These are phyloP conservation scores for Diadumene lineata DNA, from an alignment of 92 coral and sea anemone genomes.

Conservation along the genomic window DNA sequence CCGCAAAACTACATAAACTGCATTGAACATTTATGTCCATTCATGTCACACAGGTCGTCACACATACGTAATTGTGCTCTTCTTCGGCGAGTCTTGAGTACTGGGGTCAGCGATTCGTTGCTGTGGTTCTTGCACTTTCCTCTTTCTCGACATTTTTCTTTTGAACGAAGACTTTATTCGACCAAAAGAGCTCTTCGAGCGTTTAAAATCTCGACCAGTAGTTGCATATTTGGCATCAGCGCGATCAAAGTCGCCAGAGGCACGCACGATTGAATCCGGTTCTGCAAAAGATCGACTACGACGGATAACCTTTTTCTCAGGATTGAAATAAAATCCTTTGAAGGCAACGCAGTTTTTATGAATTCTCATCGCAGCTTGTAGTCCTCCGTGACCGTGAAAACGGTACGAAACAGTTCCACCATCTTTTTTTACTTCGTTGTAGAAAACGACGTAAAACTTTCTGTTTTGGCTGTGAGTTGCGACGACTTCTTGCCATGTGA, in stretches of 20 bases:
- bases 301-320: constrained; percentile 67
- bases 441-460: constrained; percentile 76
- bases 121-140: constrained; percentile 4
- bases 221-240: constrained; percentile 65
- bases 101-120: neutral
- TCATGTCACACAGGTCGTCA: neutral
- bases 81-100: constrained; percentile 7
- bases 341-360: constrained; percentile 57
- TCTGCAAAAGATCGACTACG: constrained; percentile 87
- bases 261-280: constrained; percentile 61
- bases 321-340: constrained; percentile 63
- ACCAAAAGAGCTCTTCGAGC: constrained; percentile 55
- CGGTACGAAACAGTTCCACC: constrained; percentile 75
- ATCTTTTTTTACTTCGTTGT: constrained; percentile 68
- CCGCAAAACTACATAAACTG: neutral
- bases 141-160: constrained; percentile 63
- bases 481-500: constrained; percentile 81
- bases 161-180: constrained; percentile 58
- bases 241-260: constrained; percentile 33
- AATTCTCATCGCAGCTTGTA: constrained; percentile 81
- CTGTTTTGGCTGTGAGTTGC: constrained; percentile 74
- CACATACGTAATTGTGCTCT: constrained; percentile 12
- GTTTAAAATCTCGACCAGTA: constrained; percentile 27
- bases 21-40: neutral
- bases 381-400: constrained; percentile 89